Evolutionary conservation across 2,797 vertebrate species (phyloP), one percentile per base, ranked within the genome.

Genomic region (Malacoraja senta): DNA sequence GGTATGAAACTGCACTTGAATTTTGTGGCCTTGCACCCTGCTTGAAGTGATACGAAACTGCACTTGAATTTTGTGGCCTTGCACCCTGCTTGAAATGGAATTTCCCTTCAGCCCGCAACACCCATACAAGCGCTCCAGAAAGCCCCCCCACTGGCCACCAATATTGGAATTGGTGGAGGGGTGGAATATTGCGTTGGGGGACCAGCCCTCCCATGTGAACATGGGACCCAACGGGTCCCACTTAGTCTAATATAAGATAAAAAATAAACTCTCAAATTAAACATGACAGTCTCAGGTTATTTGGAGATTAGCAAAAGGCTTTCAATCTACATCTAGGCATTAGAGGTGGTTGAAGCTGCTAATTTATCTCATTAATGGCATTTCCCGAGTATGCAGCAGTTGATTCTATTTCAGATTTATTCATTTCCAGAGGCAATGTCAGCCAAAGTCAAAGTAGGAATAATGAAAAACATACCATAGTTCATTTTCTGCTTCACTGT

Each of bases 181-280:
- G n/a, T n/a, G n/a, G n/a, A n/a, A n/a, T n/a, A n/a, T n/a, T n/a
- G n/a, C n/a, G n/a, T n/a, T n/a, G n/a, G n/a, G n/a, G n/a, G n/a
- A n/a, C n/a, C n/a, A n/a, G n/a, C n/a, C n/a, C n/a, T n/a, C n/a
- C n/a, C n/a, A n/a, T n/a, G n/a, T n/a, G n/a, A n/a, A n/a, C n/a
- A n/a, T n/a, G n/a, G n/a, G n/a, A n/a, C n/a, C 38, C 38, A 38
- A 38, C 38, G 38, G 38, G 38, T 38, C 38, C 38, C 38, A 38
- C 38, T 38, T 38, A 38, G 38, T 38, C 38, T 38, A 38, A 2
- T 38, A 38, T 21, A 74, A 17, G 24, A 35, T 91, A 91, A 91
- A 91, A 92, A 92, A 76, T 92, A 76, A 53, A 29, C 6, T 92
- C 26, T 38, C 71, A 92, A 92, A 76, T 92, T 92, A 92, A 76